Conservation (phyloP, 2,113 vertebrate species). For the Pungitius pungitius region DNA sequence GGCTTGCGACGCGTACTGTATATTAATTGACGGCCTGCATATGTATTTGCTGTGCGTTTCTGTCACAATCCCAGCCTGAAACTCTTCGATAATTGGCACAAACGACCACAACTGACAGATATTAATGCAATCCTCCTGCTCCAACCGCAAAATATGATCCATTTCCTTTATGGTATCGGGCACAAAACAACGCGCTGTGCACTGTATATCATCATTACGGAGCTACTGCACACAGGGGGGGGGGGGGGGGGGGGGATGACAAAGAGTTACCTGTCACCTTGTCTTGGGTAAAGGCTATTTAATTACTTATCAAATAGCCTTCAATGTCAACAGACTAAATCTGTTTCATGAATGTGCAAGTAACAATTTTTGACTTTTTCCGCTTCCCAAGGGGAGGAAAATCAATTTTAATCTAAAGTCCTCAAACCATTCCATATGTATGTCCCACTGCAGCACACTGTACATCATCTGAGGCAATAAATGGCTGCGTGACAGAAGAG, state of each 20-base stretch:
- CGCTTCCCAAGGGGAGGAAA: slow-evolving; percentile 93
- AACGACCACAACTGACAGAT: slow-evolving; percentile 57
- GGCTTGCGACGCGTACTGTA: slow-evolving; percentile 22
- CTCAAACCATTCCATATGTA: slow-evolving; percentile 86
- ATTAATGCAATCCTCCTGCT: slow-evolving; percentile 24
- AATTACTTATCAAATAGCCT: slow-evolving; percentile 98
- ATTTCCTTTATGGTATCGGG: slow-evolving; percentile 51
- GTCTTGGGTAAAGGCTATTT: slow-evolving; percentile 92
- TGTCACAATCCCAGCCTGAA: slow-evolving; percentile 44
- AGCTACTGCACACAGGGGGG: slow-evolving; percentile 77
- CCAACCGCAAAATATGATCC: slow-evolving; percentile 48
- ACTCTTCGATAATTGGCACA: slow-evolving; percentile 63
- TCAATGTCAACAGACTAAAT: slow-evolving; percentile 97
- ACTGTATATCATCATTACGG: slow-evolving; percentile 86
- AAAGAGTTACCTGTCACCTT: slow-evolving; percentile 94
- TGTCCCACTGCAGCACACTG: slow-evolving; percentile 85
- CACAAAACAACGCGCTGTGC: slow-evolving; percentile 52
- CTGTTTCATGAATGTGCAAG: slow-evolving; percentile 95
- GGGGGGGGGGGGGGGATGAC: slow-evolving; percentile 74
- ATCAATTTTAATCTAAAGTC: slow-evolving; percentile 98
- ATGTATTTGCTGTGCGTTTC: slow-evolving; percentile 37
- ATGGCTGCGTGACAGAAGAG: slow-evolving; percentile 73
- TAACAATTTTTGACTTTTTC: slow-evolving; percentile 93
- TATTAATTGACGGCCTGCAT: slow-evolving; percentile 43
- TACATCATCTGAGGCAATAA: slow-evolving; percentile 90